Percentiles rank a stretch among this genome's conserved stretches.
Conservation (phyloP, 2,113 vertebrate species). For the Trogon surrucura region DNA sequence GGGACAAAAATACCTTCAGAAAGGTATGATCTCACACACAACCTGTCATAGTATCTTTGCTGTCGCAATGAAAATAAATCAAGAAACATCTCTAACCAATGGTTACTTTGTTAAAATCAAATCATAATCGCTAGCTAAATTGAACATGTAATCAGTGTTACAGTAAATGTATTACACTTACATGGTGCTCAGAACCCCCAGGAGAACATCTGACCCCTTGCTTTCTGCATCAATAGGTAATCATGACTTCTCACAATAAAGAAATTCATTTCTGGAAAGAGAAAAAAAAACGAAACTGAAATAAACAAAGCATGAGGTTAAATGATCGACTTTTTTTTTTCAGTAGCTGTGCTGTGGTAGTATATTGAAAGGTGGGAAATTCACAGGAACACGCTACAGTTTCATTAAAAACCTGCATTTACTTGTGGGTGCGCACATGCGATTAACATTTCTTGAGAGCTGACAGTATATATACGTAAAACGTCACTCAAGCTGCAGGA, state of each 20-base stretch:
- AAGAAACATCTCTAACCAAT: not conserved
- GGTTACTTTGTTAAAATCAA: not conserved
- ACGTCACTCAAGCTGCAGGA: not conserved
- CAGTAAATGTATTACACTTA: constrained; percentile 36
- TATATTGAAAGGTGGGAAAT: not conserved
- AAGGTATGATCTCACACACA: not conserved
- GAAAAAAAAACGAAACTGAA: not conserved
- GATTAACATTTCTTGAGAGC: not conserved
- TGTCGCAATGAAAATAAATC: not conserved
- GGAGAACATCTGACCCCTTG: not conserved
- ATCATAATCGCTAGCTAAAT: not conserved
- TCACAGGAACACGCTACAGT: not conserved
- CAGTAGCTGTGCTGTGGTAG: accelerated
- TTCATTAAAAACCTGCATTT: not conserved
- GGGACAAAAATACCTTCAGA: not conserved
- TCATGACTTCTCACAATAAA: not conserved
- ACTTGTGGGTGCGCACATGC: not conserved
- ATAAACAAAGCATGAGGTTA: not conserved
- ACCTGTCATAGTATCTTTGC: not conserved
- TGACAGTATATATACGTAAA: not conserved
- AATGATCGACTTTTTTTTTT: not conserved
- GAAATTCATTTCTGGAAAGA: constrained; percentile 72
- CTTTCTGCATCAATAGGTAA: not conserved
- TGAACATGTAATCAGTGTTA: not conserved
- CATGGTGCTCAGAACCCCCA: constrained; percentile 46